Conservation (phyloP, 2,888 invertebrate genomes). For the Serripes groenlandicus region DNA sequence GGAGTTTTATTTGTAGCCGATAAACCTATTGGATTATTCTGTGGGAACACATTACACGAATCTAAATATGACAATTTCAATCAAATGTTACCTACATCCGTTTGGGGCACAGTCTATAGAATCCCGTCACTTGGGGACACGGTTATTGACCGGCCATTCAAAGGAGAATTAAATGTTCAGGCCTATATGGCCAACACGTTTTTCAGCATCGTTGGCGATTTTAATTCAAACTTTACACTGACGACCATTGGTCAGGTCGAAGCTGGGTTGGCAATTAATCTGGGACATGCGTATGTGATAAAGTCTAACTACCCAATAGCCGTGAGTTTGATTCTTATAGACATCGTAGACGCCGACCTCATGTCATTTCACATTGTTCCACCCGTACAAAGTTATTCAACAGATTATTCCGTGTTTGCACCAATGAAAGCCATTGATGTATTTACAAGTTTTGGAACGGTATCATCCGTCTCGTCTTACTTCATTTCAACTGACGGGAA, state of each 20-base stretch:
- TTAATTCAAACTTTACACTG: conserved; percentile 10
- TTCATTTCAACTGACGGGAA: neutral
- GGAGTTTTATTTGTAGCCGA: conserved; percentile 8
- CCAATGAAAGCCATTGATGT: neutral
- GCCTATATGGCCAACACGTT: conserved; percentile 39
- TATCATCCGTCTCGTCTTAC: neutral
- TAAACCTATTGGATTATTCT: conserved; percentile 31
- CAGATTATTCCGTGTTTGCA: neutral
- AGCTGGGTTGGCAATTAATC: neutral
- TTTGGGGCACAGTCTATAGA: conserved; percentile 24
- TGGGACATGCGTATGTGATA: conserved; percentile 1
- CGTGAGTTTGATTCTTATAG: neutral
- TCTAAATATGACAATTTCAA: neutral
- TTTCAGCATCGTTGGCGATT: conserved; percentile 36
- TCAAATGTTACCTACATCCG: conserved; percentile 20
- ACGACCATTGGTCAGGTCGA: neutral
- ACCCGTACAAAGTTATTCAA: neutral
- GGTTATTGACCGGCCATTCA: conserved; percentile 11
- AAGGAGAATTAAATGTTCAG: conserved; percentile 25
- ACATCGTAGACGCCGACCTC: neutral
- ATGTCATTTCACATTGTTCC: conserved; percentile 17
- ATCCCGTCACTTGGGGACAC: conserved; percentile 24
- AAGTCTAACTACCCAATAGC: conserved; percentile 10
- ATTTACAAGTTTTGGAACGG: neutral
- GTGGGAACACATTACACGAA: neutral